Percentiles rank a stretch among this genome's conserved stretches.
These are phyloP conservation scores for Pipra filicauda DNA, from an alignment of 2,113 vertebrate species.

Conservation along the genomic window DNA sequence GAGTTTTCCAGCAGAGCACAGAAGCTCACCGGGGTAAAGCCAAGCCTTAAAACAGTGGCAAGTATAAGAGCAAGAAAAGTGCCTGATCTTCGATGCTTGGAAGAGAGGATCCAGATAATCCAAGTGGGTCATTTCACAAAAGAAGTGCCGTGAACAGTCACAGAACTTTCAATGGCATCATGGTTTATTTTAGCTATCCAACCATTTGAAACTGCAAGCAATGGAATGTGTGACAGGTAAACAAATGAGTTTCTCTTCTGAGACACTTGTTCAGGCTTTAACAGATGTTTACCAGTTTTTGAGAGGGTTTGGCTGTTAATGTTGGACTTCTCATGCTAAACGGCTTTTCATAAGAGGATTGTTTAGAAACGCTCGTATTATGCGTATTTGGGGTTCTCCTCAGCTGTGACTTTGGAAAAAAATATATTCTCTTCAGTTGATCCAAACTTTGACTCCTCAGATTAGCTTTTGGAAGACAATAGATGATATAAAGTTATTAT, in stretches of 20 bases:
- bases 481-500: background rate
- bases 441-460: background rate
- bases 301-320: background rate
- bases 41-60: background rate
- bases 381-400: background rate
- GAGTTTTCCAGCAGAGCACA: background rate
- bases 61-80: background rate
- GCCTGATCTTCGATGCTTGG: background rate
- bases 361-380: background rate
- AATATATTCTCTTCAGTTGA: background rate
- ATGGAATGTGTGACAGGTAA: background rate
- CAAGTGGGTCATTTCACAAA: background rate
- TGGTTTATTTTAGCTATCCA: background rate
- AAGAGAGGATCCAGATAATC: background rate
- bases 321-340: background rate
- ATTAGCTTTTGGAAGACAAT: background rate
- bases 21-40: background rate
- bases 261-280: background rate
- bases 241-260: background rate
- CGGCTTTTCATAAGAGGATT: background rate
- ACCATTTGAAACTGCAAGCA: background rate
- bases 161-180: background rate
- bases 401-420: background rate
- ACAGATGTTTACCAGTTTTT: background rate
- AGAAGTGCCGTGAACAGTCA: background rate